These are phyloP conservation scores for Luehdorfia chinensis DNA, from an alignment of 1,140 invertebrate genomes.

Conservation along the genomic window DNA sequence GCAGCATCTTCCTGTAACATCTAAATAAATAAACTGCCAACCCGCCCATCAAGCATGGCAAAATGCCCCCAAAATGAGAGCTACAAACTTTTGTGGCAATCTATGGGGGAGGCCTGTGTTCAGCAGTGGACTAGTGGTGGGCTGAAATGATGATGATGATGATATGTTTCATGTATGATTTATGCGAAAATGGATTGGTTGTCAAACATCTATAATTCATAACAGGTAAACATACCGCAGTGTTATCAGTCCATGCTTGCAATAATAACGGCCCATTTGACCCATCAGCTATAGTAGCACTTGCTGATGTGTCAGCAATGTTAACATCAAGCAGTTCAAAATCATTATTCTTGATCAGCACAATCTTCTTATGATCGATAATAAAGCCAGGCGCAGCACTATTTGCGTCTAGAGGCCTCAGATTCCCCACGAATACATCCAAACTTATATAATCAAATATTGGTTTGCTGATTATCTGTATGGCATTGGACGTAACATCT, in stretches of 20 bases:
- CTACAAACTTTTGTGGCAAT: too few species aligned
- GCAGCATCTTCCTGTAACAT: too few species aligned
- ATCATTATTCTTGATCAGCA: slow-evolving; percentile 57
- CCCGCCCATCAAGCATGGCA: too few species aligned
- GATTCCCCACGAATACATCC: slow-evolving; percentile 19
- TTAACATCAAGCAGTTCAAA: slow-evolving; percentile 41
- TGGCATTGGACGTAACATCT: slow-evolving; percentile 68
- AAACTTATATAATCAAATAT: slow-evolving; percentile 47
- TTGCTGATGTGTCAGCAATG: slow-evolving; percentile 40
- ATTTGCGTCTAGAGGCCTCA: slow-evolving; percentile 38
- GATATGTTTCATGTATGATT: too few species aligned
- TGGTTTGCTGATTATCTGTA: slow-evolving; percentile 63
- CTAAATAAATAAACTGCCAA: too few species aligned
- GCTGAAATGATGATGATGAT: too few species aligned
- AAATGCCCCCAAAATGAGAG: too few species aligned
- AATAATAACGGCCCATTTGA: slow-evolving; percentile 45
- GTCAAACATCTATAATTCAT: too few species aligned
- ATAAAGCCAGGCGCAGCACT: slow-evolving; percentile 49
- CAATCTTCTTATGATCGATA: slow-evolving; percentile 57
- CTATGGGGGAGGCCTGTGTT: too few species aligned
- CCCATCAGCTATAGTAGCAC: slow-evolving; percentile 49
- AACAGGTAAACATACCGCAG: slow-evolving; percentile 40
- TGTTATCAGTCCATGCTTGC: slow-evolving; percentile 52
- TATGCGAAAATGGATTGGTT: too few species aligned
- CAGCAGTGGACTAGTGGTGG: too few species aligned